A percentile compares a stretch with the other conserved stretches of the same genome.
Conservation (phyloP, 1,140 invertebrate genomes). For the Magallana ariakensis region DNA sequence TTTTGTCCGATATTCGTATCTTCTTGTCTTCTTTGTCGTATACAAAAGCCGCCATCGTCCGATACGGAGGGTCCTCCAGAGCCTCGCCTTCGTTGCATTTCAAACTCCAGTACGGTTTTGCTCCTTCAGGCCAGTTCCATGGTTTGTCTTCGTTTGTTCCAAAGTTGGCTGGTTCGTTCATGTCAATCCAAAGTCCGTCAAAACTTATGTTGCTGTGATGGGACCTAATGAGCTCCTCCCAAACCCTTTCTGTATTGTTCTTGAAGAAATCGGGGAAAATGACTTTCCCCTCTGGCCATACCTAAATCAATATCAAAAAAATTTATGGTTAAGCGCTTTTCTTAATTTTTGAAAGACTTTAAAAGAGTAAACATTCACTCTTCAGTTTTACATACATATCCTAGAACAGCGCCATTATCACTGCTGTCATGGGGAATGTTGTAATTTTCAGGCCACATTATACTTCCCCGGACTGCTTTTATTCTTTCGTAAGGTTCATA, state of each 20-base stretch:
- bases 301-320: conserved; percentile 56
- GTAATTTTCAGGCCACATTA: conserved; percentile 72
- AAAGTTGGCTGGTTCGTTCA: conserved; percentile 81
- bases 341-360: too few relatives aligned
- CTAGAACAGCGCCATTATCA: conserved; percentile 66
- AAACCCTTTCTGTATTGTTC: conserved; percentile 63
- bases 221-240: conserved; percentile 71
- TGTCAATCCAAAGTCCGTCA: conserved; percentile 79
- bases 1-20: conserved; percentile 66
- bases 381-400: conserved; percentile 66
- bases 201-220: conserved; percentile 70
- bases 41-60: conserved; percentile 71
- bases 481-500: conserved; percentile 74
- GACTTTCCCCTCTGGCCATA: conserved; percentile 74
- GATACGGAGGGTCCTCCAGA: conserved; percentile 73
- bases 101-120: conserved; percentile 70
- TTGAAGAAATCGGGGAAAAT: conserved; percentile 78
- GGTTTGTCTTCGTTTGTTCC: conserved; percentile 78
- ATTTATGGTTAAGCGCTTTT: too few relatives aligned
- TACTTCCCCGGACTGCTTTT: conserved; percentile 64
- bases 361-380: too few relatives aligned
- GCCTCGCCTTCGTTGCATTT: conserved; percentile 66
- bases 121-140: conserved; percentile 76
- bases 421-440: conserved; percentile 60
- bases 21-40: conserved; percentile 63